Conservation (phyloP, 2,113 vertebrate genomes). For the Mormoops blainvillei region DNA sequence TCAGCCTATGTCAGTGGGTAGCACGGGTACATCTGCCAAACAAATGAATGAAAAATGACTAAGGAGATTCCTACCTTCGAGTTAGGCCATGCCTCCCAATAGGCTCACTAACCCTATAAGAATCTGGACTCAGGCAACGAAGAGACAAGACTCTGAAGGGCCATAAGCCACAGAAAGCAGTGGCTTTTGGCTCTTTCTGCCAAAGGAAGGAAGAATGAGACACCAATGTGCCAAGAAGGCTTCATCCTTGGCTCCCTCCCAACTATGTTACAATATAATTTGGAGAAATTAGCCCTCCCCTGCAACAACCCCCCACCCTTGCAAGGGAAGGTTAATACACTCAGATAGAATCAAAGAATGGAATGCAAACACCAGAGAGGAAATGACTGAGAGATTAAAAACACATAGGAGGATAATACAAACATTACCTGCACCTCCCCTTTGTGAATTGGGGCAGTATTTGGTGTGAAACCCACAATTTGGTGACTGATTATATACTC, state of each 20-base stretch:
- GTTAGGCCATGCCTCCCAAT: not conserved
- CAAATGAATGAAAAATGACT: not conserved
- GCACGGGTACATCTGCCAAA: not conserved
- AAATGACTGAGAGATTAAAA: conserved; percentile 41
- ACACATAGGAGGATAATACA: not conserved
- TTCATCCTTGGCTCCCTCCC: not conserved
- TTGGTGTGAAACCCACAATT: conserved; percentile 33
- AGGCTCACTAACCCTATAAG: not conserved
- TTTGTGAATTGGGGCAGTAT: not conserved
- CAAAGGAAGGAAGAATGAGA: conserved; percentile 5
- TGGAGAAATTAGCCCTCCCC: conserved; percentile 34
- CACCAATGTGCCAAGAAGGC: not conserved
- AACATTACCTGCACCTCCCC: conserved; percentile 11
- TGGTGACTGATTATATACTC: conserved; percentile 1
- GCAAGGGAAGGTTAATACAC: not conserved
- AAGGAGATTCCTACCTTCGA: not conserved
- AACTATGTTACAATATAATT: not conserved
- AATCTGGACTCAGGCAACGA: not conserved
- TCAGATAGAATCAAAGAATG: conserved; percentile 36
- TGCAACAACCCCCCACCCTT: not conserved
- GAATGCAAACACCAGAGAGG: conserved; percentile 27
- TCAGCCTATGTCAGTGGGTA: not conserved
- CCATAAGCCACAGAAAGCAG: not conserved
- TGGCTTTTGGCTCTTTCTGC: not conserved
- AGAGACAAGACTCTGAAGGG: not conserved